Base-by-base conservation (phyloP, 1,140 invertebrate genomes). In the Atta cephalotes region DNA sequence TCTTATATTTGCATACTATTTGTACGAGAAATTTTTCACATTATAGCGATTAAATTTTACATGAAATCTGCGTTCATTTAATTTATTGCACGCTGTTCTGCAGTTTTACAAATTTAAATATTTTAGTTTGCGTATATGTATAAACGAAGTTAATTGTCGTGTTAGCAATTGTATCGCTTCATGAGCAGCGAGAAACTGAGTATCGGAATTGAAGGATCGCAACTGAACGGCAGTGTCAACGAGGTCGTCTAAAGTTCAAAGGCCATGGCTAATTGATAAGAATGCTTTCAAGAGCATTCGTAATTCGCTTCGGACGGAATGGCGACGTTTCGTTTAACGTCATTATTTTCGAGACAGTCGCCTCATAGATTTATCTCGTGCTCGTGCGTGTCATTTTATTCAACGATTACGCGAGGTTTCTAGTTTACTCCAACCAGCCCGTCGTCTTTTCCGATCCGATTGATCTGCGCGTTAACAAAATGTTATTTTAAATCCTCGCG, bases 201-300 rank as follows among this genome's bases (percentile, higher is more conserved):
- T 51, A 39, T 80, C 49, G 28, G 6, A 35, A 79, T 79, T 65
- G 3, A 3, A 6, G 14, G 6, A 71, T 81, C 65, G 31, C 5
- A 18, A 35, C 14, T 28, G 65, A 58, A 62, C 10, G 31, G 49
- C 49, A 12, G 25, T 49, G n/a, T 45, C 14, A 18, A n/a, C 10
- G 21, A 35, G 39, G 14, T 51, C 12, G 51, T 35, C 16, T 16
- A 12, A 10, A 18, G 39, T 84, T 62, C 39, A 76, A 3, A 18
- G 68, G 80, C 3, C 80, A 49, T n/a, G 25, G 31, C 5, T 70
- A 53, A 74, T 76, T 74, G 80, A 84, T 84, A 84, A 84, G 56
- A 16, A 49, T 0, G 5, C 25, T 84, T 35, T 4, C n/a, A 74
- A 16, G 39, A 14, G n/a, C 68, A 6, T 74, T 74, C n/a, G 31